A percentile compares a stretch with the other conserved stretches of the same genome.
phyloP scores from a whole-genome alignment of 2,888 invertebrate genomes.

The Cerastis leucographa region DNA sequence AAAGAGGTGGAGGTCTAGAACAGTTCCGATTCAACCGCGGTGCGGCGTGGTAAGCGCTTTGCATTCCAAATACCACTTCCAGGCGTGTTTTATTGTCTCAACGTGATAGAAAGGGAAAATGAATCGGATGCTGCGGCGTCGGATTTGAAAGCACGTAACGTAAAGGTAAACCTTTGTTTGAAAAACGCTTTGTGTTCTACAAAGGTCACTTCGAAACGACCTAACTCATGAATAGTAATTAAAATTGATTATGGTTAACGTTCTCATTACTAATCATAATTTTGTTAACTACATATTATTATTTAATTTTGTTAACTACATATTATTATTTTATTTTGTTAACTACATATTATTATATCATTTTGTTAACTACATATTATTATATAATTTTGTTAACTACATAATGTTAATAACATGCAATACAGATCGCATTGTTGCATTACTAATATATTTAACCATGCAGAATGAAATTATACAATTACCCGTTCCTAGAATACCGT shows the following conservation, averaged over 20 bases:
- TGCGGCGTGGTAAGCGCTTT: conserved; percentile 54
- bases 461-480: conserved; percentile 28
- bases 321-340: no score
- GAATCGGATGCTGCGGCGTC: conserved; percentile 52
- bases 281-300: not conserved
- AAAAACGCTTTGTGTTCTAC: conserved; percentile 41
- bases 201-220: conserved; percentile 30
- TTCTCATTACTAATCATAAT: conserved; percentile 13
- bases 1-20: conserved; percentile 49
- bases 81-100: conserved; percentile 65
- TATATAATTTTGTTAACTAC: not conserved
- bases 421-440: conserved; percentile 12
- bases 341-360: no score
- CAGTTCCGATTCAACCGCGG: conserved; percentile 50
- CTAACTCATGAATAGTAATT: conserved; percentile 21
- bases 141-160: conserved; percentile 57
- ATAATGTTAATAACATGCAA: no score
- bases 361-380: not conserved
- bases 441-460: not conserved
- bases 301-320: not conserved
- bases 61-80: conserved; percentile 66
- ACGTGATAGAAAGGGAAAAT: conserved; percentile 65
- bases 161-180: conserved; percentile 50
- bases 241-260: conserved; percentile 20
- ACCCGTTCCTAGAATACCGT: not conserved